A percentile compares a stretch with the other conserved stretches of the same genome.
Conservation (phyloP, 2,797 vertebrate species). For the Lepilemur septentrionalis region DNA sequence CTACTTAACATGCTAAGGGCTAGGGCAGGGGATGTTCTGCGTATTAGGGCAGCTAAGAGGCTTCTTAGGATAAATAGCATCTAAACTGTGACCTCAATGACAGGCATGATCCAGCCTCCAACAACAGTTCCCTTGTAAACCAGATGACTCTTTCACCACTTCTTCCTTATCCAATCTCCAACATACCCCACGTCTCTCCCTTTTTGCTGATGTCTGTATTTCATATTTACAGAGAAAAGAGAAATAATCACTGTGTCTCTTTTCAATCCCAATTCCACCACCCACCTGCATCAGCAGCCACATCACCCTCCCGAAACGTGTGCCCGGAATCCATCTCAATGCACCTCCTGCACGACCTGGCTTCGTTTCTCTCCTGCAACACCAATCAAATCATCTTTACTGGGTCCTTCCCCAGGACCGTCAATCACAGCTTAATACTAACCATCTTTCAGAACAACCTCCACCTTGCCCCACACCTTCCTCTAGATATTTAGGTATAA, state of each 20-base stretch:
- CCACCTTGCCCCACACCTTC: background rate
- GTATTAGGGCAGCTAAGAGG: background rate
- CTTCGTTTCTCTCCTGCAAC: background rate
- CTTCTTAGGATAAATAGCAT: background rate
- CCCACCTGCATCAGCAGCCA: background rate
- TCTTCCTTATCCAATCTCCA: background rate
- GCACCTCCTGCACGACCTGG: background rate
- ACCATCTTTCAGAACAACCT: background rate
- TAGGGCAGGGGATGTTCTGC: background rate
- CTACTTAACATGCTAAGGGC: background rate
- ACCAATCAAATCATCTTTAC: background rate
- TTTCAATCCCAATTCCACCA: background rate
- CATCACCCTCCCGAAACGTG: rapidly evolving
- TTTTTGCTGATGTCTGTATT: background rate
- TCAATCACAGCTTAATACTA: background rate
- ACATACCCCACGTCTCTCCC: background rate
- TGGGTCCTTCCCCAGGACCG: background rate
- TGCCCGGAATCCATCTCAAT: background rate
- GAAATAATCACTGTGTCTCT: background rate
- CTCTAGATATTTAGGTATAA: background rate
- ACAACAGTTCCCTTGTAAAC: background rate
- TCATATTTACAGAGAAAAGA: background rate
- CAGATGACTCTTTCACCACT: background rate
- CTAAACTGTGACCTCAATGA: background rate
- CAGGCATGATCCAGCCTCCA: background rate